Evolutionary conservation across 2,888 invertebrate species (phyloP), one percentile per base, ranked within the genome.

Genomic region (Drosophila subsilvestris): DNA sequence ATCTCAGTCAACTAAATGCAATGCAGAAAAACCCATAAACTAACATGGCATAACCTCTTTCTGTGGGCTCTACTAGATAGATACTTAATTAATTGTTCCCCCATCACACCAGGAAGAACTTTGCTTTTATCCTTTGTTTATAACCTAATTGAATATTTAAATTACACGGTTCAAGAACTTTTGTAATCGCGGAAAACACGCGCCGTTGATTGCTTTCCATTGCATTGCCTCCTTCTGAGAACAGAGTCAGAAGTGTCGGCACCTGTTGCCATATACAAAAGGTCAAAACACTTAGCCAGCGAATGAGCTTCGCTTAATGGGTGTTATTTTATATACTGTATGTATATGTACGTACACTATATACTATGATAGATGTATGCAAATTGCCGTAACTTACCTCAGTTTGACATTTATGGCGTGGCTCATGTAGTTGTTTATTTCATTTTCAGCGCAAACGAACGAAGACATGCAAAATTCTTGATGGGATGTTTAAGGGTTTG

Each of bases 381-480:
- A 55, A 51, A 62, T 55, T 42, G 47, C 22, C 6, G 12, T 7
- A 54, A 84, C 90, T 90, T 78, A 90, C 90, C 90, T 90, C 89
- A 84, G 82, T 90, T 89, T 90, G 79, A 79, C 88, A 85, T 86
- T 83, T 84, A 79, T 79, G 66, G 63, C 76, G 76, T 80, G 82
- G 81, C 85, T 89, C 90, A 90, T 90, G 86, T 83, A 90, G 81
- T 82, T 81, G 80, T 79, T 88, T 90, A 90, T 80, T 77, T 77
- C 90, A 90, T 90, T 77, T 85, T 86, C 79, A 74, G 78, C 79
- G 80, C 80, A 83, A 79, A 70, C 77, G 76, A 83, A 81, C 75
- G 90, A 87, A 85, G 82, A 83, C 89, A 90, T 90, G 82, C 89
- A 90, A 89, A 80, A 80, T 80, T 76, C 60, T 73, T 74, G 63